A percentile compares a stretch with the other conserved stretches of the same genome.
Conservation (phyloP, 2,888 invertebrate species). For the Leptinotarsa peninsularis region DNA sequence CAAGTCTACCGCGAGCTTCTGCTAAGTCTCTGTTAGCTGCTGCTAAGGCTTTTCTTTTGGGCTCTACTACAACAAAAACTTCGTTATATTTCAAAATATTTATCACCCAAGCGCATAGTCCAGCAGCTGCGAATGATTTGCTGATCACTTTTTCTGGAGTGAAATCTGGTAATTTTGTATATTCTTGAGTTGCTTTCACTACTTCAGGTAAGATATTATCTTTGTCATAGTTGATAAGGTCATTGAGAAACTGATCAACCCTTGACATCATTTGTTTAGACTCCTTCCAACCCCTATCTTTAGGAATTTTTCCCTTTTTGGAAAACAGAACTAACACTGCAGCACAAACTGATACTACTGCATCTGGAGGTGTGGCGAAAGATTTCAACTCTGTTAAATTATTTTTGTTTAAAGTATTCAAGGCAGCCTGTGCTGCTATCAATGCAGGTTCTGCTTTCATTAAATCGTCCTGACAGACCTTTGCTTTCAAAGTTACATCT, state of each 20-base stretch:
- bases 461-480: constrained; percentile 89
- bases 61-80: constrained; percentile 92
- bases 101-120: constrained; percentile 94
- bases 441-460: constrained; percentile 93
- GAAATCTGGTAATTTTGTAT: constrained; percentile 81
- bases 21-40: constrained; percentile 87
- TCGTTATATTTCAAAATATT: constrained; percentile 92
- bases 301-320: constrained; percentile 85
- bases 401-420: constrained; percentile 92
- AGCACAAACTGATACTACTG: constrained; percentile 87
- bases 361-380: constrained; percentile 90
- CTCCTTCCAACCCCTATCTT: constrained; percentile 93
- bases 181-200: constrained; percentile 80
- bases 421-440: constrained; percentile 87
- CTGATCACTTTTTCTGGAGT: constrained; percentile 83
- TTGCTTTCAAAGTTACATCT: constrained; percentile 86
- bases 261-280: constrained; percentile 92
- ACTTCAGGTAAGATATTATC: constrained; percentile 92
- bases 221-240: constrained; percentile 89
- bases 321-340: constrained; percentile 91
- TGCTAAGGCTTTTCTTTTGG: constrained; percentile 86
- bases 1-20: constrained; percentile 83
- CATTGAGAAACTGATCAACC: constrained; percentile 86
- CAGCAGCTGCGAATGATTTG: constrained; percentile 92
- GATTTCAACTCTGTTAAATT: constrained; percentile 95